Base-by-base conservation (phyloP, 2,888 invertebrate species). In the Acanthosepion lycidas region DNA sequence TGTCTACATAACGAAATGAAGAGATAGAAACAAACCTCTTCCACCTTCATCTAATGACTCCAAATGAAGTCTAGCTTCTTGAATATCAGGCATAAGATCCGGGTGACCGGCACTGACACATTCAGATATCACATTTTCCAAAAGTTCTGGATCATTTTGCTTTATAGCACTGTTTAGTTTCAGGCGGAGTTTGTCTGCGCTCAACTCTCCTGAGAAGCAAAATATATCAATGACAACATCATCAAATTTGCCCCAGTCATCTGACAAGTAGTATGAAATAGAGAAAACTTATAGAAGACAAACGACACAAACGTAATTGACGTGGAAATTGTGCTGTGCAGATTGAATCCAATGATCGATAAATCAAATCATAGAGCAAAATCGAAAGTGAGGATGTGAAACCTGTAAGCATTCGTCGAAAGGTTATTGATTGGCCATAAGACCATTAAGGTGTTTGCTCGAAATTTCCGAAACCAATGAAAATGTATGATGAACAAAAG, bases 51-150 rank as follows among this genome's bases (percentile, higher is more conserved):
- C 92, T 9, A 93, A 15, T 26, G 92, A 51, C 8, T 93, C 51
- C 28, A 93, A n/a, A 51, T 49, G 6, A 51, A 51, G 15, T 53
- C 92, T 93, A 12, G 92, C 92, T 26, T 48, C 53, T 51, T 93
- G 53, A 8, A 93, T 49, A 51, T 93, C 51, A 0, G 92, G 51
- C n/a, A 53, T n/a, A 93, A 93, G 93, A n/a, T 93, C 93, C 12
- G 18, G 28, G n/a, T 53, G 49, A 8, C 92, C 92, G 8, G 92
- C 28, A 93, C 51, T n/a, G 53, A 93, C 92, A 93, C 92, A 93
- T 93, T 93, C 92, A 18, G 49, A n/a, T n/a, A 93, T 93, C 28
- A 93, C 92, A 18, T 53, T 93, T 9, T 49, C 92, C 12, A 93
- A 53, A 51, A 51, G 28, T 9, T 93, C 92, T 26, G 49, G 49